These are phyloP conservation scores for Ernsta delagoae DNA, from an alignment of 2,888 invertebrate species.

Conservation along the genomic window DNA sequence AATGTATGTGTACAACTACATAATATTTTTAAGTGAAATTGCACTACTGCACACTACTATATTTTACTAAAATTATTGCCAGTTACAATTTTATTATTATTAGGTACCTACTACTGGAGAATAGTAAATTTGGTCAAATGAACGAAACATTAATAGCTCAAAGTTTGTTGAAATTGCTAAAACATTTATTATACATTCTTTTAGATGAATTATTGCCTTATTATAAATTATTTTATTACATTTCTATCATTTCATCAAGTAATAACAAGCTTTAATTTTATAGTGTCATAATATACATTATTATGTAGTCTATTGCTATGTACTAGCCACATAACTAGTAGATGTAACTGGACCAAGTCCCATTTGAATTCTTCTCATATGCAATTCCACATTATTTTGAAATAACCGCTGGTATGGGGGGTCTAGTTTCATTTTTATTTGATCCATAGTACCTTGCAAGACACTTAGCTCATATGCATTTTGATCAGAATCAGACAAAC, in stretches of 20 bases:
- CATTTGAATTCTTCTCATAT: conserved; percentile 95
- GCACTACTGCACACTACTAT: too few species aligned
- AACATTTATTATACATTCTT: too few species aligned
- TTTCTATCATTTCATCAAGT: conserved; percentile 38
- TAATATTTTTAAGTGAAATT: too few species aligned
- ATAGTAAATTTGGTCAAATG: too few species aligned
- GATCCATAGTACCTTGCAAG: conserved; percentile 95
- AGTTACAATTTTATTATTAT: too few species aligned
- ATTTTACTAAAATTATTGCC: too few species aligned
- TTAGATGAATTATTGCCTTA: background rate
- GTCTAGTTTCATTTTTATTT: conserved; percentile 92
- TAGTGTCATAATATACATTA: conserved; percentile 9
- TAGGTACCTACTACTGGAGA: too few species aligned
- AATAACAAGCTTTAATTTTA: conserved; percentile 42
- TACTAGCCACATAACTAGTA: conserved; percentile 58
- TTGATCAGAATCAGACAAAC: conserved; percentile 90
- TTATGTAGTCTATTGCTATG: conserved; percentile 44
- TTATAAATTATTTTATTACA: conserved; percentile 31
- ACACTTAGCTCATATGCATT: conserved; percentile 96
- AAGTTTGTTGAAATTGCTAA: too few species aligned
- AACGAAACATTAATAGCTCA: too few species aligned
- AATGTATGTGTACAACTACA: too few species aligned
- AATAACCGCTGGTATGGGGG: conserved; percentile 91
- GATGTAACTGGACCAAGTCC: conserved; percentile 84
- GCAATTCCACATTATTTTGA: conserved; percentile 95